Base-by-base conservation (phyloP, 1,140 invertebrate genomes). In the Holcopasites calliopsidis region DNA sequence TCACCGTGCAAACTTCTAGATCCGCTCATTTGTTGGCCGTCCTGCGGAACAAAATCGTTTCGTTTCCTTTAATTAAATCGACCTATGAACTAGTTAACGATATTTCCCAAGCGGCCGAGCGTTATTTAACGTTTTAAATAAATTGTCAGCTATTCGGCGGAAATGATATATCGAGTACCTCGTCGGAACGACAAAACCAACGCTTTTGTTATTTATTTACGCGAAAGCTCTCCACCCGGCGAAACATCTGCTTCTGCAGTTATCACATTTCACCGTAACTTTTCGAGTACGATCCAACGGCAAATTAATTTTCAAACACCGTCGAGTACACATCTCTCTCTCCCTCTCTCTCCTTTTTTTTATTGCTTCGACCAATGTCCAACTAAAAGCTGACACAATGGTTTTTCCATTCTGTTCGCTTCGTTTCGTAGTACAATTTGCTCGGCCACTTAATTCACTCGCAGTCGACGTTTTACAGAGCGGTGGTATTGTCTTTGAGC, bases 141-240 rank as follows among this genome's bases (percentile, higher is more conserved):
- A 23, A 50, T 50, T 1, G 31, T 16, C 33, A 31, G 7, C 23
- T 60, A 16, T 38, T 60, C 11, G n/a, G 8, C 54, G 18, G n/a
- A 33, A 23, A 3, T 11, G 6, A 33, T n/a, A n/a, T n/a, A 44
- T 62, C 23, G 6, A 28, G 26, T 42, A 28, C 16, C 21, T 62
- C 60, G 38, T 62, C 60, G 13, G 18, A 44, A 4, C 28, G 60
- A 62, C 60, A 42, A 62, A 62, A 62, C 38, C 60, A 28, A 62
- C 60, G 28, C 23, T 28, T 42, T 44, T 44, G 31, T 28, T 18
- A 44, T 31, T 62, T 44, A 44, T 42, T 28, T 28, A n/a, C 4
- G 26, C 18, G 3, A 42, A 42, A 62, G 38, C 57, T 6, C 38
- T 62, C 16, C 13, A 54, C 52, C 52, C 18, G 47, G 47, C n/a